Percentiles rank a stretch among this genome's conserved stretches.
These are phyloP conservation scores for Steinernema carpocapsae DNA, from an alignment of 2,888 invertebrate species.

Conservation along the genomic window DNA sequence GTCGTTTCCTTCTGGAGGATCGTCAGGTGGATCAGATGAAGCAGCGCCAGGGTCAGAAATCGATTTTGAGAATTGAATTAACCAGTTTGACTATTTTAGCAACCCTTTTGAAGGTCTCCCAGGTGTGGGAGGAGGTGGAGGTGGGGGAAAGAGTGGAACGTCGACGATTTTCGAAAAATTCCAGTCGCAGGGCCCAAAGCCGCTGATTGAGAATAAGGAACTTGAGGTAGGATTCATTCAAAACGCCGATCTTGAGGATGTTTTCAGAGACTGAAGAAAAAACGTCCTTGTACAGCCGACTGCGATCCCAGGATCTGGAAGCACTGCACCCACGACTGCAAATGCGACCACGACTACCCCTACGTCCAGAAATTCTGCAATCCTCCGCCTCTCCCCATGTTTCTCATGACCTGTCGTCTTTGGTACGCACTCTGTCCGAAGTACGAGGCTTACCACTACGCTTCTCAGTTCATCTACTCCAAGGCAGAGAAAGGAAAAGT, in stretches of 20 bases:
- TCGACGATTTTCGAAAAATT: background rate
- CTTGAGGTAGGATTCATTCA: constrained; percentile 5
- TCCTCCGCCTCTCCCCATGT: constrained; percentile 62
- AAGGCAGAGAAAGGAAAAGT: constrained; percentile 65
- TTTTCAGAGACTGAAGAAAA: constrained; percentile 12
- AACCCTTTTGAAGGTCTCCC: background rate
- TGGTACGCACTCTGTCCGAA: constrained; percentile 65
- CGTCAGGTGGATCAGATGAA: no score
- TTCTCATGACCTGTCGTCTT: constrained; percentile 63
- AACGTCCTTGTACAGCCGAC: constrained; percentile 59
- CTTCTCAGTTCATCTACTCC: constrained; percentile 63
- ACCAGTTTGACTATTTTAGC: background rate
- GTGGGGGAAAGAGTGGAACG: background rate
- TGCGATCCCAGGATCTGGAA: constrained; percentile 57
- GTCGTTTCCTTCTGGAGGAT: no score
- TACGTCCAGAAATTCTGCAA: constrained; percentile 63
- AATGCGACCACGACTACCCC: constrained; percentile 63
- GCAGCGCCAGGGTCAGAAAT: background rate
- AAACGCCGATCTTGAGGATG: background rate
- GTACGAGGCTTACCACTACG: constrained; percentile 60
- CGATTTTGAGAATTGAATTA: background rate
- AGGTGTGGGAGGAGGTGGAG: background rate
- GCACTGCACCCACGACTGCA: constrained; percentile 61
- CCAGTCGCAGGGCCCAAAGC: background rate
- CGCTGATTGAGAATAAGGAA: background rate